Evolutionary conservation across 2,888 invertebrate species (phyloP), one percentile per base, ranked within the genome.

Genomic region (Cephalotes varians): DNA sequence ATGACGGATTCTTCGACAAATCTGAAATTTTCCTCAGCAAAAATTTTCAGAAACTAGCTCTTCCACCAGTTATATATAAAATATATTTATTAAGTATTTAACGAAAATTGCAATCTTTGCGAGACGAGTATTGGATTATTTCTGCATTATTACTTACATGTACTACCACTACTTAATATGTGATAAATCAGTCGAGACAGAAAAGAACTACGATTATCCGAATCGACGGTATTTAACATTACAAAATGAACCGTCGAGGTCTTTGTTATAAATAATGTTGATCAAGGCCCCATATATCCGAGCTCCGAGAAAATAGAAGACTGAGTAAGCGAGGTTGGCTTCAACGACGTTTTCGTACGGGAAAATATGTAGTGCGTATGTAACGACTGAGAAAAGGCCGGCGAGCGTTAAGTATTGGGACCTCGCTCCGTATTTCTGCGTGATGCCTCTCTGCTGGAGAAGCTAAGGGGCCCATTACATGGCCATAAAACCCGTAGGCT

Each of bases 381-480:
- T 71, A 64, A 56, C 76, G 69, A 77, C 60, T 10, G 44, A 82
- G 81, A 58, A 82, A 83, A 58, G 58, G 44, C 18, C 28, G 58
- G 74, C 34, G 34, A 71, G 83, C 34, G 37, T 34, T 49, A 73
- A 80, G n/a, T 83, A 86, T 86, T 64, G 86, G 83, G 85, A 87
- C 82, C 89, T 86, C 86, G 90, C 84, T 86, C 86, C 81, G 90
- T 76, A 88, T 91, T 91, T 89, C 90, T 88, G 82, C 87, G 86
- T 73, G 87, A 82, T 83, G 85, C 81, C 86, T 82, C 84, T 83
- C 81, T 74, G 65, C 83, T 71, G 85, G 86, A 86, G 89, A 87
- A 86, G 88, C 90, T 85, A 90, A 91, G 90, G 91, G 92, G 92
- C 90, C 92, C 90, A 93, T 93, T 93, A 93, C 91, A 87, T 86